Evolutionary conservation across 2,113 vertebrate genomes (phyloP), one percentile per base, ranked within the genome.

Genomic region (Epinephelus cyanopodus): DNA sequence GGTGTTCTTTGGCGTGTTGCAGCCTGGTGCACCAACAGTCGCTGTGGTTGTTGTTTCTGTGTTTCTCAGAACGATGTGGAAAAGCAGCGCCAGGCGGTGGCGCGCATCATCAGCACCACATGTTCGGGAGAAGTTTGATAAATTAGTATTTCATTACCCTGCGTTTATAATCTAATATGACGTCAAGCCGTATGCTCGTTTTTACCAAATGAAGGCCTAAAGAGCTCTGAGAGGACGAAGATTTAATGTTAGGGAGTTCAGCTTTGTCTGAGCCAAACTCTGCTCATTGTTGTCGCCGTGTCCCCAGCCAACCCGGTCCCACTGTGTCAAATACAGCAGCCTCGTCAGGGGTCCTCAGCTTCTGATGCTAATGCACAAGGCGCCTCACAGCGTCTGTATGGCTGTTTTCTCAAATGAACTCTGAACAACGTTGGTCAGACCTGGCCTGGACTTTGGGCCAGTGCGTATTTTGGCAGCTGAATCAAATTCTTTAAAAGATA

Each of bases 1-100:
- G 19, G 47, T 39, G 68, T 60, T 74, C 25, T 33, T 75, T 17
- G 3, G 14, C 2, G 27, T 67, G 37, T 53, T 33, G 33, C n/a
- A 33, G 58, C 54, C 27, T 66, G 60, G 73, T 56, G 62, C 29
- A 6, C 48, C 48, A 72, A 39, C 29, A 58, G n/a, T 1, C 23
- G 56, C 57, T 17, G 71, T 29, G 21, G 48, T 45, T 69, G 56
- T 61, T 45, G 45, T 33, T 77, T 78, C 54, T 27, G 50, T 1
- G 47, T 67, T 75, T 74, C 42, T 37, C 54, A 64, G 33, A 62
- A 52, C 10, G 37, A 66, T 25, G 39, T 4, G 11, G 17, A 48
- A 27, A 70, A 57, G 21, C 25, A 2, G 45, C 60, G 25, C 0
- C 48, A 27, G 37, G n/a, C 63, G 12, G n/a, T 19, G 9, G 13